These are phyloP conservation scores for Trachelus iudaicus DNA, from an alignment of 2,888 invertebrate species.

Conservation along the genomic window DNA sequence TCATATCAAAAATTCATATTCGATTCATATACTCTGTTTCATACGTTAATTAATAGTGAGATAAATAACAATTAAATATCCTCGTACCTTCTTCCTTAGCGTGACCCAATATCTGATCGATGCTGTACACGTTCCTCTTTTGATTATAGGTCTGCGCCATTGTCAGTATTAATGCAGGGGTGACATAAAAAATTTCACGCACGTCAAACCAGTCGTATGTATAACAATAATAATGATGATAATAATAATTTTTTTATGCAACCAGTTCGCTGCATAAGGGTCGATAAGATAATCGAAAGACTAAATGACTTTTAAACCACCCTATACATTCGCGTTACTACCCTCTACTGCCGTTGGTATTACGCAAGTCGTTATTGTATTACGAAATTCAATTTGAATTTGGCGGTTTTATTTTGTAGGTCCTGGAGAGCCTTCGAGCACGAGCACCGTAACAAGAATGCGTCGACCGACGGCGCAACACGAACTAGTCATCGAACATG, in stretches of 20 bases:
- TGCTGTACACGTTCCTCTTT: conserved; percentile 65
- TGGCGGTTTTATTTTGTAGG: neutral
- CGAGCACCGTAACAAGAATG: conserved; percentile 41
- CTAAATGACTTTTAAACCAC: neutral
- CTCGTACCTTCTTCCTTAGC: conserved; percentile 59
- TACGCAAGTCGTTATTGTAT: neutral
- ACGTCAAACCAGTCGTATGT: neutral
- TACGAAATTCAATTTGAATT: neutral
- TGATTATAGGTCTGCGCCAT: conserved; percentile 64
- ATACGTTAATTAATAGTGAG: neutral
- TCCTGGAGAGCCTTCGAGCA: neutral
- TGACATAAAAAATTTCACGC: neutral
- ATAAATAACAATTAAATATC: neutral
- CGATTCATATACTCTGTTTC: neutral
- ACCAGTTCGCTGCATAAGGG: neutral
- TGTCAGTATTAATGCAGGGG: neutral
- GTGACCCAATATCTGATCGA: conserved; percentile 66
- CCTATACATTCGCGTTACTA: neutral
- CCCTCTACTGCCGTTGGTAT: neutral
- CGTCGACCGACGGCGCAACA: conserved; percentile 68
- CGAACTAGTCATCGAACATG: conserved; percentile 65
- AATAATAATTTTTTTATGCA: neutral
- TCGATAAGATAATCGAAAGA: neutral
- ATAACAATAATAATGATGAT: neutral
- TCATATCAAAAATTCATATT: neutral